These are phyloP conservation scores for Prolemur simus DNA, from an alignment of 2,113 vertebrate genomes.

Conservation along the genomic window DNA sequence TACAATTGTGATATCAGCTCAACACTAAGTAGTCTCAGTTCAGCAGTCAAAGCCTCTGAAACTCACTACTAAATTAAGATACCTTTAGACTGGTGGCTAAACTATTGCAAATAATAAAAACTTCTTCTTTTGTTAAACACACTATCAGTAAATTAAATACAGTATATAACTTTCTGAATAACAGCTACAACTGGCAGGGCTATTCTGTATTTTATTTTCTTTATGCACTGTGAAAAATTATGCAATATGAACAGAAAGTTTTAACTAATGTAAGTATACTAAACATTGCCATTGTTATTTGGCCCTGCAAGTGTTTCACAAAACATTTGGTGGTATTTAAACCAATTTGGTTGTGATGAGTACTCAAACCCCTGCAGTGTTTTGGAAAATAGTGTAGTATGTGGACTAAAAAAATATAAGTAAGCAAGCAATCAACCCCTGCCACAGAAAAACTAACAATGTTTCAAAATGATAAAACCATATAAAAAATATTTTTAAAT, in stretches of 20 bases:
- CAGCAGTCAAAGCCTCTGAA: slow-evolving; percentile 53
- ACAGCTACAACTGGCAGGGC: slow-evolving; percentile 48
- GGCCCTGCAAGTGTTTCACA: not conserved
- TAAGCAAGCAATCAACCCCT: not conserved
- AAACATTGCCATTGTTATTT: not conserved
- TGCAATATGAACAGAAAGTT: slow-evolving; percentile 26
- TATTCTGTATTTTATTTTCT: slow-evolving; percentile 21
- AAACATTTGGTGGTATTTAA: slow-evolving; percentile 25
- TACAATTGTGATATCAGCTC: not conserved
- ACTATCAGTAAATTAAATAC: slow-evolving; percentile 69
- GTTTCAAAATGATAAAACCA: not conserved
- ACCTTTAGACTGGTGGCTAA: slow-evolving; percentile 59
- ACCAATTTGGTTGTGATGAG: not conserved
- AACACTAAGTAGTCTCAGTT: slow-evolving; percentile 12
- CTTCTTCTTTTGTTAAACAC: not conserved
- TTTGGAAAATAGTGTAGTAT: slow-evolving; percentile 11
- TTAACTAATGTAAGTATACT: not conserved
- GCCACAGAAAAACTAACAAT: not conserved
- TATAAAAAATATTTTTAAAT: not conserved
- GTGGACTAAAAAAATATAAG: not conserved
- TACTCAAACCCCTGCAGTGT: not conserved
- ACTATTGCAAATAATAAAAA: slow-evolving; percentile 65
- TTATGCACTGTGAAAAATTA: slow-evolving; percentile 53
- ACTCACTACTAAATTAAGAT: slow-evolving; percentile 57
- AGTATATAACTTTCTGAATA: slow-evolving; percentile 49